Conservation (phyloP, 2,797 vertebrate species). For the Microctenopoma lineatum region DNA sequence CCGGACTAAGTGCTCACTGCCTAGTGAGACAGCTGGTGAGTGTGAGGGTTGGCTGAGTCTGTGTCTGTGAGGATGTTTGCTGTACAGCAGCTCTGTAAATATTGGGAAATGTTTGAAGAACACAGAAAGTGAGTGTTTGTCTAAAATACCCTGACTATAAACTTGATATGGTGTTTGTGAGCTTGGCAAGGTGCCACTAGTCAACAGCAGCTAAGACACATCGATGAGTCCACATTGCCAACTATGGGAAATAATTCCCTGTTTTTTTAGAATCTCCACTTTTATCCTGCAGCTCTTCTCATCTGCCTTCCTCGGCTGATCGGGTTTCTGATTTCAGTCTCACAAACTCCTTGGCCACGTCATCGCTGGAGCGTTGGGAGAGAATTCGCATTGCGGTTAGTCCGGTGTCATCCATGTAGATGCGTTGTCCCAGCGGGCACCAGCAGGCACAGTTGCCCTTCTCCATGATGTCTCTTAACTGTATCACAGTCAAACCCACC, state of each 20-base stretch:
- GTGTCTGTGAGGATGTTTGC: slow-evolving; percentile 9
- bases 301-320: slow-evolving; percentile 93
- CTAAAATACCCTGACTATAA: slow-evolving; percentile 21
- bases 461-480: slow-evolving; percentile 90
- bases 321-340: slow-evolving; percentile 95
- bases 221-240: slow-evolving; percentile 20
- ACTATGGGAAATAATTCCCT: slow-evolving; percentile 1
- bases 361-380: slow-evolving; percentile 95
- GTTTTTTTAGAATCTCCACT: neutral
- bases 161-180: slow-evolving; percentile 28
- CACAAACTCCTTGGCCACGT: slow-evolving; percentile 97
- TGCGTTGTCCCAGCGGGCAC: slow-evolving; percentile 91
- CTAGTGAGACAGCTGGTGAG: slow-evolving; percentile 39
- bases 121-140: neutral
- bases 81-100: slow-evolving; percentile 24
- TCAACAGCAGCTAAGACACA: slow-evolving; percentile 57
- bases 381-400: slow-evolving; percentile 95
- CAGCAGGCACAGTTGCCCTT: slow-evolving; percentile 95
- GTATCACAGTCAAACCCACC: slow-evolving; percentile 91
- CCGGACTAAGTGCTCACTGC: slow-evolving; percentile 5
- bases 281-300: slow-evolving; percentile 67
- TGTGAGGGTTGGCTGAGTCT: slow-evolving; percentile 8
- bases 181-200: slow-evolving; percentile 27
- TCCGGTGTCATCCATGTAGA: slow-evolving; percentile 96
- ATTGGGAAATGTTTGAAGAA: slow-evolving; percentile 13